These are phyloP conservation scores for Linepithema humile DNA, from an alignment of 1,140 invertebrate species.

Conservation along the genomic window DNA sequence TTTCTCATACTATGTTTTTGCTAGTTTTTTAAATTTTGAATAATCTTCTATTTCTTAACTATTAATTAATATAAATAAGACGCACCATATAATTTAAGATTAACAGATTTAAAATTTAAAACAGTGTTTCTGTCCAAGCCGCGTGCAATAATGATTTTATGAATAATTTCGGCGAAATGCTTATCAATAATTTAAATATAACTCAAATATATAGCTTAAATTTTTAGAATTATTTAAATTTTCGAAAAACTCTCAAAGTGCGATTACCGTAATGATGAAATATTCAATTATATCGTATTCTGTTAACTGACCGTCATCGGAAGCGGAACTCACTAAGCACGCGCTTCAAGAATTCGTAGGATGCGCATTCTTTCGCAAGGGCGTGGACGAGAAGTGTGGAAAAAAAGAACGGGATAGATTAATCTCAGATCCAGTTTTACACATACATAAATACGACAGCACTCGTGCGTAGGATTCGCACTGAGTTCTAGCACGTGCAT, in stretches of 20 bases:
- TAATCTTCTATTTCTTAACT: too few relatives aligned
- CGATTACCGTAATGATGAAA: too few relatives aligned
- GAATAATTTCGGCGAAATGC: too few relatives aligned
- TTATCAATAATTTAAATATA: too few relatives aligned
- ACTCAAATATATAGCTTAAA: neutral
- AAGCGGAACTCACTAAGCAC: constrained; percentile 3
- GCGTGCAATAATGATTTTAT: too few relatives aligned
- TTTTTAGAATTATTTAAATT: neutral
- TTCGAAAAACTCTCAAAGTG: too few relatives aligned
- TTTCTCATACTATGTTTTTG: neutral
- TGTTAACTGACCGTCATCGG: neutral
- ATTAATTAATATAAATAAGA: too few relatives aligned
- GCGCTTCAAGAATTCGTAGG: neutral
- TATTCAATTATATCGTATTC: neutral
- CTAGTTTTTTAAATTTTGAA: too few relatives aligned
- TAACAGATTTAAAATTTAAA: too few relatives aligned
- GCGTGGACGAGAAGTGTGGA: neutral
- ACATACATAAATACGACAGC: neutral
- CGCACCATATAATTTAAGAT: too few relatives aligned
- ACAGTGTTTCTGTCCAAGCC: too few relatives aligned
- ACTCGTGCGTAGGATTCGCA: neutral
- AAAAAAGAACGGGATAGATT: constrained; percentile 1
- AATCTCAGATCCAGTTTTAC: constrained; percentile 18
- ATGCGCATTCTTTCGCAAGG: constrained; percentile 2
- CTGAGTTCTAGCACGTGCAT: neutral